Evolutionary conservation across 2,888 invertebrate species (phyloP).

Genomic region (Yponomeuta malinellus): DNA sequence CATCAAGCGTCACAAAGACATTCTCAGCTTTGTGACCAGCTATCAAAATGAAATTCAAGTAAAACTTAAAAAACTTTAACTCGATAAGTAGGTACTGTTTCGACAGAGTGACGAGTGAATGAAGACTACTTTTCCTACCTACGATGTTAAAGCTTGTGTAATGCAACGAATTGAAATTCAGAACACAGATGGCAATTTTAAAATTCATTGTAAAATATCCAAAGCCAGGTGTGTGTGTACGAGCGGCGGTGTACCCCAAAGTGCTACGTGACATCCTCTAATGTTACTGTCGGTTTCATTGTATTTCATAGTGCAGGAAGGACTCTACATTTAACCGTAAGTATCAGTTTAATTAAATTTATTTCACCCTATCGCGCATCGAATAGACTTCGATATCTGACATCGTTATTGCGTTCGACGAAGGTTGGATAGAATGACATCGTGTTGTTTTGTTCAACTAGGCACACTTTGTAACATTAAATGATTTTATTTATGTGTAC

Average conservation of each 20-base stretch:
- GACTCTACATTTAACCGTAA: background rate
- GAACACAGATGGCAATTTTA: slow-evolving; percentile 9
- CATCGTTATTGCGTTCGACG: background rate
- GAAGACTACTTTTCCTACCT: background rate
- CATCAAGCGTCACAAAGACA: background rate
- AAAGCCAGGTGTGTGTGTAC: slow-evolving; percentile 10
- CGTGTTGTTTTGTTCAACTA: background rate
- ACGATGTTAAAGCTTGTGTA: background rate
- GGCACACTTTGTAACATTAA: background rate
- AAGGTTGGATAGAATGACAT: background rate
- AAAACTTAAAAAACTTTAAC: no score
- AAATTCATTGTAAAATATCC: slow-evolving; percentile 10
- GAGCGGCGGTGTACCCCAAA: slow-evolving; percentile 11
- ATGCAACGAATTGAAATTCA: slow-evolving; percentile 8
- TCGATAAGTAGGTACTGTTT: no score
- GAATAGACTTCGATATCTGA: background rate
- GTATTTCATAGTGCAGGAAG: background rate
- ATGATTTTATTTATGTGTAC: background rate
- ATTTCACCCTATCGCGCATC: background rate
- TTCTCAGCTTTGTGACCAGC: background rate
- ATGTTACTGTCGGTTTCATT: slow-evolving; percentile 26
- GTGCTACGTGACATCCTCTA: slow-evolving; percentile 52
- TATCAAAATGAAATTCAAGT: background rate
- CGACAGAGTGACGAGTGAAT: background rate
- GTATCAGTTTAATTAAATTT: background rate